phyloP scores from a whole-genome alignment of 1,140 invertebrate genomes.

The Muscidifurax raptorellus region DNA sequence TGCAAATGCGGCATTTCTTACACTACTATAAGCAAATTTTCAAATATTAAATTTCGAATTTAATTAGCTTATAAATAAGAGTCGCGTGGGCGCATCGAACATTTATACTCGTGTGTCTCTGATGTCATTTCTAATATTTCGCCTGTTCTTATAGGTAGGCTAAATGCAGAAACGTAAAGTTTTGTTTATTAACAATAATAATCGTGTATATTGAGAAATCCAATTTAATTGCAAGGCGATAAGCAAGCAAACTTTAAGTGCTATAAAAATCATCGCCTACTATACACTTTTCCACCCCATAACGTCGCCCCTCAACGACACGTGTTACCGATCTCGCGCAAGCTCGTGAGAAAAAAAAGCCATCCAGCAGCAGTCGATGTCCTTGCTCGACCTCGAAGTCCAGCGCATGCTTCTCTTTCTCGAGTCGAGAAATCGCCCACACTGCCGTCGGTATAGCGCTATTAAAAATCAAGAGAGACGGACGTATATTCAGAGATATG shows the following conservation, averaged over 20 bases:
- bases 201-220: no score
- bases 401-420: background rate
- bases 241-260: background rate
- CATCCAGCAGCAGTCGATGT: background rate
- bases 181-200: background rate
- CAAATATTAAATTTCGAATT: background rate
- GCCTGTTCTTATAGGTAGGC: background rate
- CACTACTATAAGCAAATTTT: background rate
- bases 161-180: background rate
- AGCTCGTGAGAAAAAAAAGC: background rate
- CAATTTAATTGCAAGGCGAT: background rate
- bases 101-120: background rate
- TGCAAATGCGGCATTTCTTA: slow-evolving; percentile 1
- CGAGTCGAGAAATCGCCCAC: slow-evolving; percentile 25
- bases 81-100: background rate
- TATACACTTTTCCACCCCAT: background rate
- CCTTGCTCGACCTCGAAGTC: slow-evolving; percentile 40
- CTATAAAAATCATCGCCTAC: no score
- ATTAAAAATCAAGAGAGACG: background rate
- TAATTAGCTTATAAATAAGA: background rate
- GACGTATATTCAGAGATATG: background rate
- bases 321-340: background rate
- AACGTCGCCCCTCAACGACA: background rate
- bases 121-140: slow-evolving; percentile 7
- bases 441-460: background rate